A percentile compares a stretch with the other conserved stretches of the same genome.
Conservation (phyloP, 1,140 invertebrate species). For the Epicauta chinensis region DNA sequence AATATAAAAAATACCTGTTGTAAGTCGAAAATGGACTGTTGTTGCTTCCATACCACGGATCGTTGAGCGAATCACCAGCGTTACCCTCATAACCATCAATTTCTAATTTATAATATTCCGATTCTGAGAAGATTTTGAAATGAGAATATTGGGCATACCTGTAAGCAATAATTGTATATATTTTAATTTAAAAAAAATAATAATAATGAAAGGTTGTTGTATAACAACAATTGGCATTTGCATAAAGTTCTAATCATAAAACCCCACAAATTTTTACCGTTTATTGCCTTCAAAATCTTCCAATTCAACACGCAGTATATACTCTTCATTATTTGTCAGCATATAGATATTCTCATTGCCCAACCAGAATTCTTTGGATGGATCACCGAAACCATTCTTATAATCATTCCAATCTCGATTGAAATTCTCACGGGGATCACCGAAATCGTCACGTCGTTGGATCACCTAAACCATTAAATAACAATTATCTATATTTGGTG, state of each 20-base stretch:
- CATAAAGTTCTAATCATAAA: no score
- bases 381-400: slow-evolving; percentile 90
- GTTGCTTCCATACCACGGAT: slow-evolving; percentile 89
- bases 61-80: slow-evolving; percentile 83
- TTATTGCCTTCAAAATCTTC: slow-evolving; percentile 92
- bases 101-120: slow-evolving; percentile 86
- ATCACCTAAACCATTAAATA: slow-evolving; percentile 60
- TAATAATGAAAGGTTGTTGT: no score
- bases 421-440: slow-evolving; percentile 83
- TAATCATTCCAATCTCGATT: slow-evolving; percentile 94
- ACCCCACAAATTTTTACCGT: slow-evolving; percentile 77
- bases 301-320: slow-evolving; percentile 79
- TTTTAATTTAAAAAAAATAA: no score
- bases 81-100: slow-evolving; percentile 89
- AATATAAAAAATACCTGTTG: slow-evolving; percentile 69
- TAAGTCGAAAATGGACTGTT: slow-evolving; percentile 89
- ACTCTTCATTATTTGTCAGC: slow-evolving; percentile 91
- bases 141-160: slow-evolving; percentile 88
- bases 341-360: slow-evolving; percentile 93
- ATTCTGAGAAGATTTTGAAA: slow-evolving; percentile 86
- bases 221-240: no score
- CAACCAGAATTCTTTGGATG: slow-evolving; percentile 84
- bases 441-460: slow-evolving; percentile 80
- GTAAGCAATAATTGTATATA: no score
- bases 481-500: no score